Evolutionary conservation across 2,113 vertebrate genomes (phyloP), one percentile per base, ranked within the genome.

Genomic region (Anoplopoma fimbria): DNA sequence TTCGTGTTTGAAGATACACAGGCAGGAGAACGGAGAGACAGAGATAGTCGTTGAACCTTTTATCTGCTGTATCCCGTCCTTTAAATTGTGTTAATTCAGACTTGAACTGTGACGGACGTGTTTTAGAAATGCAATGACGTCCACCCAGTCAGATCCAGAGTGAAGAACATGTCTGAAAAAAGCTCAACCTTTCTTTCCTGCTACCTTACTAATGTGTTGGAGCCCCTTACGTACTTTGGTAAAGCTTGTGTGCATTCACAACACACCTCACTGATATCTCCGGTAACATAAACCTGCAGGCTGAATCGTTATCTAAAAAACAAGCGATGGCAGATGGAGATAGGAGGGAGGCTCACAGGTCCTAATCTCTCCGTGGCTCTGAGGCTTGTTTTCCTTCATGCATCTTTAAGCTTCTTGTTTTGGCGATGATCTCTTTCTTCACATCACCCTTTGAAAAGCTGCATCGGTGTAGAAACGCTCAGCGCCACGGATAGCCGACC

Each of bases 381-480:
- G 3, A 15, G 42, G 21, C 72, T 76, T 45, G 36, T 76, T 45
- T 82, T 34, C 23, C 63, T 45, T 25, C 29, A 45, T n/a, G 13
- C 8, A 27, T 29, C 15, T 57, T 71, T 14, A 65, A 65, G 29
- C 23, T 29, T 29, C 36, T 42, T 61, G 53, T 33, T n/a, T n/a
- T n/a, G n/a, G 38, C 42, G 45, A 65, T 45, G 42, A 25, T 70
- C 33, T 79, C 23, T 15, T n/a, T 47, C 40, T 21, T 65, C 0
- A 0, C 58, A 23, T 75, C 27, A 40, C 14, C 17, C 2, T 51
- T n/a, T 1, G n/a, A 58, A 4, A n/a, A 51, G 33, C 31, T 51
- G 62, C 42, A 1, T 40, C 31, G 40, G 19, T 68, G 29, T 49
- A 12, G 31, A 75, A 36, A 19, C 17, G 33, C 13, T 25, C 25